These are phyloP conservation scores for Erpetoichthys calabaricus DNA, from an alignment of 2,797 vertebrate genomes.

Conservation along the genomic window DNA sequence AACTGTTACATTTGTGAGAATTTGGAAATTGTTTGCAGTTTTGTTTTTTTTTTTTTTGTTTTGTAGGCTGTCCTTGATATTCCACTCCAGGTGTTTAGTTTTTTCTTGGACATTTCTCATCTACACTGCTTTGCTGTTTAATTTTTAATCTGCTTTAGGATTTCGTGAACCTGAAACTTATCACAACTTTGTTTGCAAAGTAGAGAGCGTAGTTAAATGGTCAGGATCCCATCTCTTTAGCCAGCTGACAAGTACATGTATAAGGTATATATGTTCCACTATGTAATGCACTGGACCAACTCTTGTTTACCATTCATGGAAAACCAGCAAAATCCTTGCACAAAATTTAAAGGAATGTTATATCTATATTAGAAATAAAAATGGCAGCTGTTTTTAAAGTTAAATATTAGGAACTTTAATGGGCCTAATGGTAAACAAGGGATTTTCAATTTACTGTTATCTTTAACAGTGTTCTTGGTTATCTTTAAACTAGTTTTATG, in stretches of 20 bases:
- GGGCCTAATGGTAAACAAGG: constrained; percentile 88
- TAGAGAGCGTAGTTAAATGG: constrained; percentile 50
- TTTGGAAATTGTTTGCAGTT: too few relatives aligned
- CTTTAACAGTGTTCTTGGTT: constrained; percentile 75
- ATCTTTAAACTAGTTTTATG: constrained; percentile 74
- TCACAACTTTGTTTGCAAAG: constrained; percentile 26
- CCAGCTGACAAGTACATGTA: constrained; percentile 49
- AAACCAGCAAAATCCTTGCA: constrained; percentile 88
- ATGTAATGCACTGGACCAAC: constrained; percentile 87
- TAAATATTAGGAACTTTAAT: constrained; percentile 65
- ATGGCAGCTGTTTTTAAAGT: constrained; percentile 87
- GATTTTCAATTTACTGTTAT: constrained; percentile 65
- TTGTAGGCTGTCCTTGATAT: neutral
- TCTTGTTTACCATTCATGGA: constrained; percentile 89
- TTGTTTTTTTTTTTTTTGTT: constrained; percentile 4
- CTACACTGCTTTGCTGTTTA: constrained; percentile 15
- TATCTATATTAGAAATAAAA: constrained; percentile 58
- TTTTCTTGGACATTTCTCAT: constrained; percentile 2
- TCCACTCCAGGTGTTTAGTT: too few relatives aligned
- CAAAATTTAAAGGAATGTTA: constrained; percentile 79
- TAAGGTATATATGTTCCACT: constrained; percentile 50
- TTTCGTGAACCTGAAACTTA: constrained; percentile 40
- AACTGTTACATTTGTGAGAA: constrained; percentile 28
- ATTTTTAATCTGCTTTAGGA: constrained; percentile 11
- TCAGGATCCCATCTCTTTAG: constrained; percentile 54